A percentile compares a stretch with the other conserved stretches of the same genome.
Evolutionary conservation across 2,888 invertebrate genomes (phyloP).

Genomic region (Villa cingulata): DNA sequence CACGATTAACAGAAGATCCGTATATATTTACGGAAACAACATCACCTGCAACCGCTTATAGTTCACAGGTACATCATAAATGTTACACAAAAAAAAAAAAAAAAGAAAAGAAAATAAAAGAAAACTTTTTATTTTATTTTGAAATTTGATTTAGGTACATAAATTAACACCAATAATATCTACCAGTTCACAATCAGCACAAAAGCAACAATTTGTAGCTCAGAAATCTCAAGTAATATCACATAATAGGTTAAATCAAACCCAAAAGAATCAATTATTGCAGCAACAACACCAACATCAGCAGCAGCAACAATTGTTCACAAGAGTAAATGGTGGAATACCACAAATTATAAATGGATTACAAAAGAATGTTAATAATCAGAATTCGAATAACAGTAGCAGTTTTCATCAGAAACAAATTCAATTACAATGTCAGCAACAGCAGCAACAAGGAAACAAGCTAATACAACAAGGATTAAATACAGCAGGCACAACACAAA

Average conservation of each 20-base stretch:
- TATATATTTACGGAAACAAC: conserved; percentile 37
- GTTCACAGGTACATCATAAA: conserved; percentile 34
- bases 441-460: conserved; percentile 19
- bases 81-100: no score
- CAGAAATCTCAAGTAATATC: conserved; percentile 5
- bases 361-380: conserved; percentile 16
- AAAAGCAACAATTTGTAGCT: conserved; percentile 6
- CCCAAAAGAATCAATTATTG: conserved; percentile 8
- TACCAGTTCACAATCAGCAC: neutral
- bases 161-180: conserved; percentile 13
- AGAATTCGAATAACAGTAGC: neutral
- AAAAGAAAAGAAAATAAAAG: no score
- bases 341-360: conserved; percentile 17
- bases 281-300: conserved; percentile 7
- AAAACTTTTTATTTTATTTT: neutral
- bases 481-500: no score
- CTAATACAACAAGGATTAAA: no score
- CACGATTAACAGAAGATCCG: conserved; percentile 31
- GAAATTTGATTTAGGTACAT: conserved; percentile 8
- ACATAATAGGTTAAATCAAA: conserved; percentile 1
- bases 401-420: neutral
- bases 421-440: conserved; percentile 19
- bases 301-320: conserved; percentile 11
- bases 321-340: conserved; percentile 15
- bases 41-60: conserved; percentile 33